Percentiles rank a stretch among this genome's conserved stretches.
phyloP scores from a whole-genome alignment of 2,888 invertebrate species.

The Epinotia demarniana region DNA sequence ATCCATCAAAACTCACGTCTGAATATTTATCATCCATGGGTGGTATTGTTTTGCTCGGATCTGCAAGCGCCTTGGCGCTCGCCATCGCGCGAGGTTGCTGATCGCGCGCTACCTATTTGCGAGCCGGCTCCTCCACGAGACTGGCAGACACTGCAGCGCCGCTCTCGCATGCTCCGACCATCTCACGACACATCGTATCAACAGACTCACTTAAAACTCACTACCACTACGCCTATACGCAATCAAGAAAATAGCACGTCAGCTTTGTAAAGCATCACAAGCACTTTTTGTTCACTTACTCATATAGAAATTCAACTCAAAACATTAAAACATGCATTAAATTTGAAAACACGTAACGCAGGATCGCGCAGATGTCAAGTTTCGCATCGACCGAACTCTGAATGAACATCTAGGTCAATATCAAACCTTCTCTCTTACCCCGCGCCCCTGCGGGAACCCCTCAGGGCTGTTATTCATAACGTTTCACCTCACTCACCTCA shows the following conservation, averaged over 20 bases:
- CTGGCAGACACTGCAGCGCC: constrained; percentile 56
- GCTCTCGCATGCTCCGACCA: constrained; percentile 58
- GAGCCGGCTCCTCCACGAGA: constrained; percentile 56
- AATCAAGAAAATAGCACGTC: constrained; percentile 13
- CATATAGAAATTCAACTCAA: constrained; percentile 1
- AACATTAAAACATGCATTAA: constrained; percentile 45
- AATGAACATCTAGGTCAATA: constrained; percentile 85
- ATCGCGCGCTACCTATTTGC: constrained; percentile 57
- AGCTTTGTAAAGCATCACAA: constrained; percentile 21
- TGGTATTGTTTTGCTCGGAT: constrained; percentile 65
- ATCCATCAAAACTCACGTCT: constrained; percentile 65
- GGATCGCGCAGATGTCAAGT: constrained; percentile 84
- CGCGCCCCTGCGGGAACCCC: constrained; percentile 62
- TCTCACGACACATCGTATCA: constrained; percentile 67
- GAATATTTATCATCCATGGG: constrained; percentile 69
- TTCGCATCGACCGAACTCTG: constrained; percentile 85
- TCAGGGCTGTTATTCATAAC: background rate
- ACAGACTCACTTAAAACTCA: constrained; percentile 36
- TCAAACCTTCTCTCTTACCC: constrained; percentile 74
- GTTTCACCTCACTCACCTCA: background rate
- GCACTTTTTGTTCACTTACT: constrained; percentile 16
- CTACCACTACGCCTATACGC: background rate
- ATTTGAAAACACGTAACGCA: constrained; percentile 79
- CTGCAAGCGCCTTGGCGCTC: constrained; percentile 62
- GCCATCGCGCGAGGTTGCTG: constrained; percentile 57